Conservation (phyloP, 2,113 vertebrate species). For the Numenius arquata region DNA sequence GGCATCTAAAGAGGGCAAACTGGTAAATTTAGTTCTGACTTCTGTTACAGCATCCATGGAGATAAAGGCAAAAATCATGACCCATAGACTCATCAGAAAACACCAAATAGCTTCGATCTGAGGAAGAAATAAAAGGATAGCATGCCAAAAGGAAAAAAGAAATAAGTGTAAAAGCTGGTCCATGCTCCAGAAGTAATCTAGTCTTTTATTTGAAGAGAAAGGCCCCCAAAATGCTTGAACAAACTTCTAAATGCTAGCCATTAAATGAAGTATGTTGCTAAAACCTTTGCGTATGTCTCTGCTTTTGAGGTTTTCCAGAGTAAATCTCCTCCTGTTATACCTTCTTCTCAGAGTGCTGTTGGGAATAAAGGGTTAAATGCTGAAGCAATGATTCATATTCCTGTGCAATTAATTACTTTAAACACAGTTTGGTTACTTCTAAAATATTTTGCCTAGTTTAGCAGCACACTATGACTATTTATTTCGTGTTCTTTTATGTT, state of each 20-base stretch:
- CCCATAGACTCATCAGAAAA: neutral
- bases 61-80: neutral
- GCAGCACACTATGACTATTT: neutral
- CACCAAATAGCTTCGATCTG: neutral
- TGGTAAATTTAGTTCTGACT: neutral
- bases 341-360: too few species aligned
- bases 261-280: neutral
- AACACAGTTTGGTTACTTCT: neutral
- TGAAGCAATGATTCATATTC: neutral
- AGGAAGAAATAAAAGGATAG: neutral
- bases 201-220: neutral
- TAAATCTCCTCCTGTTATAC: neutral
- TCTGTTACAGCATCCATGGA: neutral
- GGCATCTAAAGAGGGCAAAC: neutral
- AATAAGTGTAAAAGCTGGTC: neutral
- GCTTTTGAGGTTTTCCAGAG: neutral
- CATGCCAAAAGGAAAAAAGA: neutral
- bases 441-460: neutral
- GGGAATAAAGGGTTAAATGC: neutral
- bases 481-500: neutral
- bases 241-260: neutral
- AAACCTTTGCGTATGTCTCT: neutral
- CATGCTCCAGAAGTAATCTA: neutral
- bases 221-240: neutral
- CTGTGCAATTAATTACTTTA: neutral